Evolutionary conservation across 2,113 vertebrate genomes (phyloP), one percentile per base, ranked within the genome.

Genomic region (Pelvicachromis taeniatus): DNA sequence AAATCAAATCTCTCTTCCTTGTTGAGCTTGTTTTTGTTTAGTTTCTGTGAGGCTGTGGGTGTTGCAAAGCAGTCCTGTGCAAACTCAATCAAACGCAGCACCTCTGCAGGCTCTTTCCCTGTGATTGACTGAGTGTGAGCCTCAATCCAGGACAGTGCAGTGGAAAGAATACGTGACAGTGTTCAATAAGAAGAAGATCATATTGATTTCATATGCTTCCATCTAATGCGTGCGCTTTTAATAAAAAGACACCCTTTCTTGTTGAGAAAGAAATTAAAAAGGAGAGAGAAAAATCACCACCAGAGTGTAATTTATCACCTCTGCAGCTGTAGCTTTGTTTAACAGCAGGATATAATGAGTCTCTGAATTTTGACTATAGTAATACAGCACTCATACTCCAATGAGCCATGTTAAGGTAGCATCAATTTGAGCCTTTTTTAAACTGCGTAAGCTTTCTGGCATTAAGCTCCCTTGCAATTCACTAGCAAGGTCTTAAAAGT

Each of bases 11-110:
- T 68, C 77, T 29, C 55, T 19, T 38, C 35, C 38, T 48, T 81
- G 42, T 83, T 83, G 87, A 80, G 58, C 63, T 85, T 26, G 79
- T 82, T 91, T 80, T 35, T 73, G 77, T 83, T 65, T 77, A 11
- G 78, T 56, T 80, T 78, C 9, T n/a, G 26, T 21, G 50, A 26
- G 26, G 7, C 35, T 55, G 53, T 80, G 58, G 73, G 6, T 53
- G 56, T 54, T 56, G 35, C 23, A 87, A 77, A 82, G 40, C 45
- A 55, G 78, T 73, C 77, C 70, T 38, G 54, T 40, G 55, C 78
- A 85, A 93, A 92, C 86, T 90, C 78, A 93, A 84, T 90, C 70
- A 93, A 83, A 84, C 35, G 54, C 13, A 58, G 12, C 50, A 48
- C 38, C 78, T 87, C 26, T 55, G 35, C 13, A 3, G 3, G 10